Conservation (phyloP, 1,140 invertebrate genomes). For the Cotesia glomerata region DNA sequence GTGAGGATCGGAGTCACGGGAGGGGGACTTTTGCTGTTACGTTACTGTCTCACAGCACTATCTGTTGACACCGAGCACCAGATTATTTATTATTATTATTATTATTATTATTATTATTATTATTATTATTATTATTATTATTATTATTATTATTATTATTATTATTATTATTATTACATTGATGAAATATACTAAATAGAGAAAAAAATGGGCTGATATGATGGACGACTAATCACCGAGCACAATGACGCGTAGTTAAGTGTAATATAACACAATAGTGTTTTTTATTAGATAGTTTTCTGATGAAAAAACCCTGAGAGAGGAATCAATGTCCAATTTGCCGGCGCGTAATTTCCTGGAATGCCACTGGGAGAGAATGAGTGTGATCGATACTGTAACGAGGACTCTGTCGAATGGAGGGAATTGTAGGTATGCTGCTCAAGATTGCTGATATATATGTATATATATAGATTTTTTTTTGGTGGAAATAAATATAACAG, state of each 20-base stretch:
- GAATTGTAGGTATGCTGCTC: neutral
- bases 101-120: too few relatives aligned
- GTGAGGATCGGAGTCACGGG: slow-evolving; percentile 56
- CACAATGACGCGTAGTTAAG: too few relatives aligned
- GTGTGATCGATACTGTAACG: slow-evolving; percentile 23
- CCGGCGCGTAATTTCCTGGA: slow-evolving; percentile 24
- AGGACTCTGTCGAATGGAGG: neutral
- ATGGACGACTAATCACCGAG: too few relatives aligned
- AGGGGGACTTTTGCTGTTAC: slow-evolving; percentile 47
- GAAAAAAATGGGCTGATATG: too few relatives aligned
- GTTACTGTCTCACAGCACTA: neutral
- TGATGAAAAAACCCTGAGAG: neutral
- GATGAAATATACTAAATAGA: too few relatives aligned
- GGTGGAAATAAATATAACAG: too few relatives aligned
- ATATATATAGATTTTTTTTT: neutral
- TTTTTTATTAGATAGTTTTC: neutral
- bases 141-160: too few relatives aligned
- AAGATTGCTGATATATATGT: neutral
- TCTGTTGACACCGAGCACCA: neutral
- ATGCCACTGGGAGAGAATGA: neutral
- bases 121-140: too few relatives aligned
- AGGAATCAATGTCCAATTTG: slow-evolving; percentile 29
- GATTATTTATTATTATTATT: too few relatives aligned
- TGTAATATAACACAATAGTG: too few relatives aligned
- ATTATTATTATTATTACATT: too few relatives aligned